These are phyloP conservation scores for Thymelicus acteon DNA, from an alignment of 2,888 invertebrate species.

Conservation along the genomic window DNA sequence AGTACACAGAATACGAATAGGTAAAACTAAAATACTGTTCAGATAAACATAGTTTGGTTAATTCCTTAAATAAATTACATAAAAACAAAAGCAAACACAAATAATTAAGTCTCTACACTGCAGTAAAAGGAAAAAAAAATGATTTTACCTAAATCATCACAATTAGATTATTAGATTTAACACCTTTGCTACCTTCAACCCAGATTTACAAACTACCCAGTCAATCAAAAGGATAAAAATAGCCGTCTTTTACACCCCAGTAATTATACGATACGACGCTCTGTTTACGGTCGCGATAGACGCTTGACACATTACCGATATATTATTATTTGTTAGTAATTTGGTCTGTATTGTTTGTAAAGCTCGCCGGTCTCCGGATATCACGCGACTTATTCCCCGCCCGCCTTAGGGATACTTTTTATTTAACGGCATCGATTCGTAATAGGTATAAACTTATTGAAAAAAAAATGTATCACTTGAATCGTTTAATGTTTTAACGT, in stretches of 20 bases:
- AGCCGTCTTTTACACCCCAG: neutral
- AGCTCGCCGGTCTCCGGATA: slow-evolving; percentile 16
- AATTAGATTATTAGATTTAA: too few relatives aligned
- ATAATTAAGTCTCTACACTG: too few relatives aligned
- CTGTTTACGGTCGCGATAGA: slow-evolving; percentile 4
- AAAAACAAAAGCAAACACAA: too few relatives aligned
- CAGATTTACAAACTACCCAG: neutral
- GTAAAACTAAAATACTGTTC: too few relatives aligned
- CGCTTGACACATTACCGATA: slow-evolving; percentile 42
- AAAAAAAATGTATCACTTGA: too few relatives aligned
- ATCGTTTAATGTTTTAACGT: too few relatives aligned
- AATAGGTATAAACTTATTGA: too few relatives aligned
- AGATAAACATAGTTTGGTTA: too few relatives aligned
- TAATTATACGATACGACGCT: slow-evolving; percentile 1
- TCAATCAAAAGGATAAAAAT: neutral
- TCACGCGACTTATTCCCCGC: slow-evolving; percentile 15
- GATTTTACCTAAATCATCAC: too few relatives aligned
- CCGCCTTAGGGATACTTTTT: neutral
- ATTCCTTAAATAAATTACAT: too few relatives aligned
- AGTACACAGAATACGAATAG: too few relatives aligned
- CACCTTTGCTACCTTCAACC: neutral
- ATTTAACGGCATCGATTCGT: neutral
- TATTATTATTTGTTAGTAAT: slow-evolving; percentile 57
- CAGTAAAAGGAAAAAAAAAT: too few relatives aligned
- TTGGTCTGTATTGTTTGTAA: slow-evolving; percentile 54